Evolutionary conservation across 1,140 invertebrate species (phyloP), one percentile per base, ranked within the genome.

Genomic region (Adelges cooleyi): DNA sequence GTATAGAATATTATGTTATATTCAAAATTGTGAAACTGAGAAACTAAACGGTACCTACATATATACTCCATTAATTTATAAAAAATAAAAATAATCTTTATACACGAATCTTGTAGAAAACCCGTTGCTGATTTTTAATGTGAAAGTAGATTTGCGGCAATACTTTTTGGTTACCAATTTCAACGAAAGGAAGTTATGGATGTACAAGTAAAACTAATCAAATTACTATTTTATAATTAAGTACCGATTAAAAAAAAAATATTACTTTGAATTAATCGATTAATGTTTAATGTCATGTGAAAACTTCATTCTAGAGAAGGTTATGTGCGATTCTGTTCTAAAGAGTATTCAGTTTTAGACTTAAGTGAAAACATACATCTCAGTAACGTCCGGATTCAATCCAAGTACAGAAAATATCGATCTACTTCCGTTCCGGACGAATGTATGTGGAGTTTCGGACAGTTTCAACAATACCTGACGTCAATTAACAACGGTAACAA

Each of bases 281-380:
- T n/a, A n/a, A n/a, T n/a, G n/a, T n/a, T n/a, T n/a, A n/a, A n/a
- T n/a, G n/a, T n/a, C n/a, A n/a, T n/a, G n/a, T n/a, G n/a, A n/a
- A n/a, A 33, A 33, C 29, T 33, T 33, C 5, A 23, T 38, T 27
- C n/a, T 15, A 62, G 56, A 6, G 56, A 62, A 22, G 42, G 56
- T 20, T 62, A 46, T n/a, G 17, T 62, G n/a, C 42, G 42, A n/a
- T 62, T 62, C 33, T 48, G 42, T 48, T 46, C 56, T 2, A 33
- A 20, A 46, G 6, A n/a, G 13, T 48, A 27, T 62, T 33, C 42
- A 15, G 4, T 48, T 15, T 13, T 29, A 15, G 18, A 62, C 4
- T 33, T 48, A 11, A 15, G 13, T 3, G 42, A 33, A 29, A 17
- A n/a, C 2, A 17, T 33, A 29, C 42, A 59, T n/a, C 11, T 33